Evolutionary conservation across 2,888 invertebrate genomes (phyloP), one percentile per base, ranked within the genome.

Genomic region (Apodemia hepburni): DNA sequence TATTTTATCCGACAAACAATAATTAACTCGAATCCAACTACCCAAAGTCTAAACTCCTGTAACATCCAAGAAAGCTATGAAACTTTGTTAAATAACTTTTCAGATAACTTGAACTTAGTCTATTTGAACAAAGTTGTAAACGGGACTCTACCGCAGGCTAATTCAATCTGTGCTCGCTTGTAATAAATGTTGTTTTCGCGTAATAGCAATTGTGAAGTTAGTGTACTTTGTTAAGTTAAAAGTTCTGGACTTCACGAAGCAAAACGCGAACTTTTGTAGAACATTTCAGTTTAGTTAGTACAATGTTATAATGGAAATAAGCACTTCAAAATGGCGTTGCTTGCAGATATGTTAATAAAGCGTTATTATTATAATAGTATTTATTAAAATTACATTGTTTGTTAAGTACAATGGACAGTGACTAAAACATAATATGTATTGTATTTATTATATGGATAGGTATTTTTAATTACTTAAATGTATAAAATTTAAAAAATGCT

Each of bases 51-150:
- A 86, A 83, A 85, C 79, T 89, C 82, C 76, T 73, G 71, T 75
- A 75, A 77, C 85, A 71, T 70, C 77, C 79, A 80, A 85, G 85
- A 90, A 89, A 87, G 90, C 90, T 89, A 90, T 90, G 91, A 91
- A 91, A 91, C 91, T 91, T 91, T 91, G 91, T 91, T 91, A 90
- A 91, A 90, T 91, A 91, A 91, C 90, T 91, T 91, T 91, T 91
- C 90, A 90, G 90, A 91, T 91, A 91, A 91, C 89, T 91, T 90
- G 88, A 89, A 89, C 85, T 88, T 82, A 78, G 81, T 82, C 80
- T 89, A 87, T 88, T 89, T 89, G 85, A 80, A 78, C 85, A 88
- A 87, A 88, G 90, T 87, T 87, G 85, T 86, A 91, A 87, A 85
- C 84, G 87, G 81, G 82, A 84, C 82, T 80, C 83, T 76, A 82